A percentile compares a stretch with the other conserved stretches of the same genome.
Conservation (phyloP, 2,797 vertebrate genomes). For the Sebastes vulpes region DNA sequence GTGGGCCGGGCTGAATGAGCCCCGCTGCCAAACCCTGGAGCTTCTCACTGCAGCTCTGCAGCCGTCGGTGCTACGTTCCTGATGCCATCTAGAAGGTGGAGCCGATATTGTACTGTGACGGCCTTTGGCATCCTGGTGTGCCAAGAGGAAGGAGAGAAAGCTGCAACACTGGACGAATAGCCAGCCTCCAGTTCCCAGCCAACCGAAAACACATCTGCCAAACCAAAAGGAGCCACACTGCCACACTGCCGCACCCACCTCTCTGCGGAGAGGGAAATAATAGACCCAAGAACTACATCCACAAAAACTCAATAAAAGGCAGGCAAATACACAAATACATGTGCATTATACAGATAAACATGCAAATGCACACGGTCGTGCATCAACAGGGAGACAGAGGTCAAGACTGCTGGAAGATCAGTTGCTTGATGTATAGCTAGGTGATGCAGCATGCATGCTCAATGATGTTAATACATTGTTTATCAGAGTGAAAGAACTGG, state of each 20-base stretch:
- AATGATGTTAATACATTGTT: constrained; percentile 37
- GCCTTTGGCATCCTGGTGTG: constrained; percentile 50
- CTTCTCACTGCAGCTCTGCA: constrained; percentile 42
- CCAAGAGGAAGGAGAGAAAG: constrained; percentile 30
- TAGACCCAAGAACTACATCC: neutral
- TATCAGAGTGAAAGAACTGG: constrained; percentile 17
- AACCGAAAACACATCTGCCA: constrained; percentile 40
- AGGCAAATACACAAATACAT: neutral
- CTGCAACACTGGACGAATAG: constrained; percentile 31
- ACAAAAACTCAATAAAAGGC: constrained; percentile 7
- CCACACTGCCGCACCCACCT: constrained; percentile 13
- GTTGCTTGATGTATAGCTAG: constrained; percentile 37
- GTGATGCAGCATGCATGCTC: constrained; percentile 32
- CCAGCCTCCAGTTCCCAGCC: constrained; percentile 20
- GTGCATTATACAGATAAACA: neutral
- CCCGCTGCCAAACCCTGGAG: constrained; percentile 59
- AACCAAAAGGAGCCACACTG: constrained; percentile 32
- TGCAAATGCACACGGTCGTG: neutral
- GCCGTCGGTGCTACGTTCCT: constrained; percentile 1
- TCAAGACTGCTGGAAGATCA: constrained; percentile 27
- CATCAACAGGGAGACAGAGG: neutral
- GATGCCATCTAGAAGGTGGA: constrained; percentile 51
- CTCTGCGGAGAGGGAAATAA: constrained; percentile 34
- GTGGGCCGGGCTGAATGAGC: constrained; percentile 25
- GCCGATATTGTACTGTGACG: constrained; percentile 54